Conservation (phyloP, 2,797 vertebrate genomes). For the Octomys mimax region DNA sequence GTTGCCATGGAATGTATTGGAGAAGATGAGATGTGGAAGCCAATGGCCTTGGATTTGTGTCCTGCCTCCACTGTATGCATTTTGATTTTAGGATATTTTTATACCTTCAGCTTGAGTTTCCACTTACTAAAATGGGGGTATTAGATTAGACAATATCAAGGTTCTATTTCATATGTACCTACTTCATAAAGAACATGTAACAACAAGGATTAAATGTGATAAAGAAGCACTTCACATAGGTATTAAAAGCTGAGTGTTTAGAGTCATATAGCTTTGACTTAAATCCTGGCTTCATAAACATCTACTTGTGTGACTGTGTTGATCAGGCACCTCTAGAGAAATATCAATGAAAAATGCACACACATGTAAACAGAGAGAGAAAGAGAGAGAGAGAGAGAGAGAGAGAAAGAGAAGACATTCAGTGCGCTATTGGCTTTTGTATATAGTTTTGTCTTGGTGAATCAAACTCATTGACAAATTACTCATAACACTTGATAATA, state of each 20-base stretch:
- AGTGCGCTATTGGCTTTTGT: not conserved
- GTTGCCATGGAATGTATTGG: not conserved
- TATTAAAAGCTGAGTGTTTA: not conserved
- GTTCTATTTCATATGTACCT: not conserved
- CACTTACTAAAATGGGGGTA: not conserved
- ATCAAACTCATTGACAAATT: not conserved
- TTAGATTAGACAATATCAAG: not conserved
- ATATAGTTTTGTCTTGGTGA: not conserved
- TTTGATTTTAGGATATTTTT: not conserved
- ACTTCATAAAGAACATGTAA: not conserved
- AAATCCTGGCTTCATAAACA: not conserved
- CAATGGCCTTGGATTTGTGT: not conserved
- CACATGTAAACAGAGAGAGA: not conserved
- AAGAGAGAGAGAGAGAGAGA: too few relatives aligned
- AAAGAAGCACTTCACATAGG: not conserved
- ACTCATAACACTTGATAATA: not conserved
- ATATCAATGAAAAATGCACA: not conserved
- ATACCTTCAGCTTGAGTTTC: not conserved
- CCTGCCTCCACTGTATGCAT: not conserved
- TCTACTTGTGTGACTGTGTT: not conserved
- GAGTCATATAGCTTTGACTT: not conserved
- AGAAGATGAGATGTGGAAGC: not conserved
- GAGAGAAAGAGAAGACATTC: too few relatives aligned
- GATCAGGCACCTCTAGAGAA: not conserved
- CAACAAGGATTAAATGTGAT: not conserved